Evolutionary conservation across 2,113 vertebrate species (phyloP).

Genomic region (Plecturocebus donacophilus): DNA sequence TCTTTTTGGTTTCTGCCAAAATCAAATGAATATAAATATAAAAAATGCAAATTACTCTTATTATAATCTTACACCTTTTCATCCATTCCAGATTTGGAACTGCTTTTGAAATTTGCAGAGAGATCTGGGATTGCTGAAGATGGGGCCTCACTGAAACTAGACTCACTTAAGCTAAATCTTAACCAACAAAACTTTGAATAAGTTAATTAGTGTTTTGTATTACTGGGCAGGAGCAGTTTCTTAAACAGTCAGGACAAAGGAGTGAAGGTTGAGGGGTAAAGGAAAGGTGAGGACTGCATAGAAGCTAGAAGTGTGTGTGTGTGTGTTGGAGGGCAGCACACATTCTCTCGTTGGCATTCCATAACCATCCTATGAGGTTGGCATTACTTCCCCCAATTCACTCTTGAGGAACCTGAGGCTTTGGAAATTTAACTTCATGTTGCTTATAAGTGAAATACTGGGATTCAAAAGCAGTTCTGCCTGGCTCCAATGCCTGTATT

Average conservation of each 20-base stretch:
- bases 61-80: slow-evolving; percentile 28
- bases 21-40: slow-evolving; percentile 48
- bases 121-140: not conserved
- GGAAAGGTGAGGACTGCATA: not conserved
- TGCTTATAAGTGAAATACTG: not conserved
- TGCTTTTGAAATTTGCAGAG: slow-evolving; percentile 42
- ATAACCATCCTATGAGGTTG: not conserved
- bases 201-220: not conserved
- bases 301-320: not conserved
- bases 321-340: not conserved
- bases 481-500: not conserved
- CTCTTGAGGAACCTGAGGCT: not conserved
- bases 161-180: not conserved
- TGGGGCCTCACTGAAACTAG: not conserved
- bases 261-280: not conserved
- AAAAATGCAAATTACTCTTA: slow-evolving; percentile 10
- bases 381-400: not conserved
- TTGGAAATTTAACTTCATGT: not conserved
- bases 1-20: slow-evolving; percentile 39
- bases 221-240: not conserved
- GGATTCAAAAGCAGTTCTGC: not conserved
- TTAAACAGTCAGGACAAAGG: not conserved
- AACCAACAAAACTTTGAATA: not conserved
- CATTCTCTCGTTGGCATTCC: not conserved
- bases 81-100: slow-evolving; percentile 8